Evolutionary conservation across 2,797 vertebrate species (phyloP), one percentile per base, ranked within the genome.

Genomic region (Heteromormyrus szaboi): DNA sequence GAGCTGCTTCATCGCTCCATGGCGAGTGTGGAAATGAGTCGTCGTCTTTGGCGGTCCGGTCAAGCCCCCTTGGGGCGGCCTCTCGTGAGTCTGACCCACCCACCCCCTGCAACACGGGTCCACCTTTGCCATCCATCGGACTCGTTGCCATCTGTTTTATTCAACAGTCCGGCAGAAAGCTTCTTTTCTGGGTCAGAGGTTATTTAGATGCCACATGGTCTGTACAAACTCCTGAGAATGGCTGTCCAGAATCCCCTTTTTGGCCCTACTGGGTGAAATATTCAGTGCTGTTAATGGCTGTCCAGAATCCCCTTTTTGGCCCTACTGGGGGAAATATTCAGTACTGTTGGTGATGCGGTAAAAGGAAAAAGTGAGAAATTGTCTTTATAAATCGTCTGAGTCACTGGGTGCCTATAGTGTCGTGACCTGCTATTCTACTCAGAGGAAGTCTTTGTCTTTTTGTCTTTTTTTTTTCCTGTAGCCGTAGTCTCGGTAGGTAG

Each of bases 181-280:
- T 37, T 29, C 87, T 86, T 44, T 37, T 88, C n/a, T 59, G n/a
- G 89, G 89, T 88, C 89, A 88, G 53, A 88, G 79, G 83, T 90
- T 76, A 85, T 88, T 85, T 25, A 68, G 48, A 53, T 72, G 62
- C 59, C 89, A 88, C 89, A 89, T 89, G 87, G 46, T 59, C 79
- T 1, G 29, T 25, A 22, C 14, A 17, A 56, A 85, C 59, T 81
- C 88, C 17, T 85, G 62, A 25, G 48, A 89, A 22, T 9, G 83
- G 50, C 51, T 56, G 25, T 37, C 12, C 25, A n/a, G 48, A 84
- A 84, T 11, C 37, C 46, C 81, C 81, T 19, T 50, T 84, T 84
- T 29, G 50, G 56, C 11, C 25, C 41, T 79, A 44, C 41, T 79
- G 59, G 22, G 59, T 65, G 59, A 65, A 25, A 25, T 65, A 65